Conservation (phyloP, 2,888 invertebrate genomes). For the Periphyllus acericola region DNA sequence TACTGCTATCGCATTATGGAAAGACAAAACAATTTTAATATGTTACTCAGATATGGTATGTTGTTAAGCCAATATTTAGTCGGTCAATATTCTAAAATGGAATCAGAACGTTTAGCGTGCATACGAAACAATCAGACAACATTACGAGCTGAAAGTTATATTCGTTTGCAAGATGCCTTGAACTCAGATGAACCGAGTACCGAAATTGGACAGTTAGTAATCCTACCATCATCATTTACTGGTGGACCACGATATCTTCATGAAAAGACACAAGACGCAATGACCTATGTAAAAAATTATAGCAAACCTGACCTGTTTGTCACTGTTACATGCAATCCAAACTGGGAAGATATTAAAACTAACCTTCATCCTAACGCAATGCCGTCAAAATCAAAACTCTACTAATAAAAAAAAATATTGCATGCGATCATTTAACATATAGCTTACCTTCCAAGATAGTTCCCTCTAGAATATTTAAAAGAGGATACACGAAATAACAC, state of each 20-base stretch:
- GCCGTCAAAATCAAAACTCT: too few relatives aligned
- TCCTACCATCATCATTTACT: constrained; percentile 65
- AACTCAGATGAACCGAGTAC: constrained; percentile 61
- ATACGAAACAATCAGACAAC: constrained; percentile 63
- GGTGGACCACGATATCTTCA: constrained; percentile 67
- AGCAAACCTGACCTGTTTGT: constrained; percentile 67
- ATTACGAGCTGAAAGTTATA: constrained; percentile 64
- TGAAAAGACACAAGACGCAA: constrained; percentile 66
- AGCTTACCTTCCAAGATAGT: too few relatives aligned
- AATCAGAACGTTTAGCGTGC: constrained; percentile 64
- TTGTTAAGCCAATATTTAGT: constrained; percentile 62
- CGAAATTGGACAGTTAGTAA: constrained; percentile 63
- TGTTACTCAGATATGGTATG: constrained; percentile 46
- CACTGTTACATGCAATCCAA: constrained; percentile 67
- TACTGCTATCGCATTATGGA: constrained; percentile 64
- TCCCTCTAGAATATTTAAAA: too few relatives aligned
- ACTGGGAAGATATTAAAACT: constrained; percentile 66
- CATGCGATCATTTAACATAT: too few relatives aligned
- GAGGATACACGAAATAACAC: too few relatives aligned
- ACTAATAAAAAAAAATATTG: too few relatives aligned
- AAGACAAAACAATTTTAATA: constrained; percentile 31
- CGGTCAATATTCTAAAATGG: constrained; percentile 63
- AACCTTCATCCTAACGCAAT: constrained; percentile 63
- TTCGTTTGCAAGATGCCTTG: constrained; percentile 65
- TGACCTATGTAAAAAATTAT: constrained; percentile 66